Evolutionary conservation across 2,797 vertebrate species (phyloP).

Genomic region (Helostoma temminkii): DNA sequence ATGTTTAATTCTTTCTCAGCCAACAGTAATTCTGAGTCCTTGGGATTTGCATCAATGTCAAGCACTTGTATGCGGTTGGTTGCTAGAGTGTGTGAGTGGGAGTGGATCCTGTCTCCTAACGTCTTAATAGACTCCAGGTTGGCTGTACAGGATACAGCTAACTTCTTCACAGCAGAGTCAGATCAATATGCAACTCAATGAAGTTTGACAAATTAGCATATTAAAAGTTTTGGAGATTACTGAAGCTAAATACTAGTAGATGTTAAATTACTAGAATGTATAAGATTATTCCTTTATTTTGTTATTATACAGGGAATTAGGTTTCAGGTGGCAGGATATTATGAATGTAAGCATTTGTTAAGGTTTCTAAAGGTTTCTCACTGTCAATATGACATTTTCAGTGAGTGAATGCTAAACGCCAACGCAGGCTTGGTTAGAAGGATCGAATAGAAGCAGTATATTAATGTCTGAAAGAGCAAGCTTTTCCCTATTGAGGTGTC

Average conservation of each 20-base stretch:
- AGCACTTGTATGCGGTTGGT: conserved; percentile 32
- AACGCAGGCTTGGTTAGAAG: conserved; percentile 10
- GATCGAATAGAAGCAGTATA: conserved; percentile 53
- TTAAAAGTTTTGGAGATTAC: conserved; percentile 14
- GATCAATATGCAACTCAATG: conserved; percentile 15
- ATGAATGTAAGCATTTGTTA: conserved; percentile 24
- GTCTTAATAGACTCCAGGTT: conserved; percentile 52
- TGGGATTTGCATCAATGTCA: conserved; percentile 74
- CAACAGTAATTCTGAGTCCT: conserved; percentile 57
- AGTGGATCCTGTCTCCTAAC: conserved; percentile 45
- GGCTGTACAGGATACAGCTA: conserved; percentile 4
- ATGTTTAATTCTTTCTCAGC: conserved; percentile 60
- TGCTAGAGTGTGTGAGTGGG: conserved; percentile 51
- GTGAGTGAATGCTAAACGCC: conserved; percentile 28
- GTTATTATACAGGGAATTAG: neutral
- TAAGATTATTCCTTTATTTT: conserved; percentile 6
- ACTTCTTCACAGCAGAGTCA: conserved; percentile 24
- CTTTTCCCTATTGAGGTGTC: conserved; percentile 65
- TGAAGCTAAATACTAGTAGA: neutral
- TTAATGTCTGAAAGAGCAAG: conserved; percentile 58
- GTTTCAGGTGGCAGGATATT: conserved; percentile 23
- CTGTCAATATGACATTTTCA: conserved; percentile 56
- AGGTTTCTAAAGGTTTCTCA: conserved; percentile 30
- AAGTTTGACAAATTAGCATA: neutral
- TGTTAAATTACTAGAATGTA: neutral